Base-by-base conservation (phyloP, 2,888 invertebrate genomes). In the Trichacis sp. region DNA sequence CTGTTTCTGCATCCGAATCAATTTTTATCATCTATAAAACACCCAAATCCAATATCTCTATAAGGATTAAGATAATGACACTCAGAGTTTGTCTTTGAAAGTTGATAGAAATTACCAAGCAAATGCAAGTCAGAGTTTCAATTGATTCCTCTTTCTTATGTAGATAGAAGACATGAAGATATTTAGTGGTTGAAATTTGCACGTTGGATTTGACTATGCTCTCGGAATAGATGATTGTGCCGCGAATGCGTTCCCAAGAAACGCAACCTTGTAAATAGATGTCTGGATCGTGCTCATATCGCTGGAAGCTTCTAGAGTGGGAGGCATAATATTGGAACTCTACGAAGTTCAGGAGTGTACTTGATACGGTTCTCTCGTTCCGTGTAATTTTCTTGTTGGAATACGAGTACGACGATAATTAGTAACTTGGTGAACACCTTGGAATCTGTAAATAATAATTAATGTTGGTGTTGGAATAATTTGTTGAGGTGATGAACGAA, bases 211-310 rank as follows among this genome's bases (percentile, higher is more conserved):
- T n/a, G n/a, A n/a, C n/a, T n/a, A n/a, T n/a, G n/a, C n/a, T n/a
- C n/a, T n/a, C n/a, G n/a, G n/a, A n/a, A n/a, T n/a, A n/a, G 4
- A 24, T 24, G 8, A 24, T 5, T 24, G 24, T 24, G 24, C 24
- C 8, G 24, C 8, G 24, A 24, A 70, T 71, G 67, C 56, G 71
- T 72, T 68, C 67, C 64, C 69, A 66, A 71, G 63, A 72, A 73
- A 72, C 67, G 73, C 72, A 75, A 55, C 57, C 74, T 76, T 77
- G 78, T 77, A 78, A 78, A 78, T 75, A 77, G 75, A 78, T 76
- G 76, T 76, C 71, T 73, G 73, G 64, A 66, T 68, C 76, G 75
- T 77, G 76, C 74, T 68, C 64, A 67, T 69, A 69, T 62, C 62
- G 65, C 64, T 68, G 50, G 56, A 45, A 53, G 43, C 64, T 53